Conservation (phyloP, 2,113 vertebrate species). For the Gadus macrocephalus region DNA sequence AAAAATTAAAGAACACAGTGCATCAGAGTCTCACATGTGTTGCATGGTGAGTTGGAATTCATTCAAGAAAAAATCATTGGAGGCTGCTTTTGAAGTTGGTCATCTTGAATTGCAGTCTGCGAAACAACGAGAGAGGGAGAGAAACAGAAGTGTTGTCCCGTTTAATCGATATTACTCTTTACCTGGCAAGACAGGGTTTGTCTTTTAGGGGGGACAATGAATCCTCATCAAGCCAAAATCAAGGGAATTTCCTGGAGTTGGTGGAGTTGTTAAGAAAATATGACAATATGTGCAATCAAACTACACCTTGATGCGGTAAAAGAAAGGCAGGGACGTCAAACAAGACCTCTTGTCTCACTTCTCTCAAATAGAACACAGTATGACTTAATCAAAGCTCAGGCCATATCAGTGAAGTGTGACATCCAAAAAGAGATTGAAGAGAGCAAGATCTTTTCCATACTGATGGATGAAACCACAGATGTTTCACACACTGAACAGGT, state of each 20-base stretch:
- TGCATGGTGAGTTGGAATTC: neutral
- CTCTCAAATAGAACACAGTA: no score
- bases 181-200: conserved; percentile 1
- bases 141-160: conserved; percentile 10
- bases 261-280: conserved; percentile 4
- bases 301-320: neutral
- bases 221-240: conserved; percentile 5
- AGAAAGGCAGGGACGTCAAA: neutral
- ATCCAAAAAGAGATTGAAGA: neutral
- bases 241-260: conserved; percentile 18
- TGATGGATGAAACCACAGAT: no score
- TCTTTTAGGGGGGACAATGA: conserved; percentile 13
- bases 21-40: neutral
- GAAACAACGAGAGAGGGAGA: conserved; percentile 2
- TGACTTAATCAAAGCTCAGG: no score
- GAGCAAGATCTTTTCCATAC: neutral
- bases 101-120: neutral
- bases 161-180: conserved; percentile 10
- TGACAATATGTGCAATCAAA: conserved; percentile 7
- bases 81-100: conserved; percentile 1
- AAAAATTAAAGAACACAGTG: conserved; percentile 7
- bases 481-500: no score
- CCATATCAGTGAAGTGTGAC: no score
- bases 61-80: neutral
- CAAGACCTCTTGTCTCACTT: no score